Percentiles rank a stretch among this genome's conserved stretches.
phyloP scores from a whole-genome alignment of 2,888 invertebrate species.

The Diplazon laetatorius region DNA sequence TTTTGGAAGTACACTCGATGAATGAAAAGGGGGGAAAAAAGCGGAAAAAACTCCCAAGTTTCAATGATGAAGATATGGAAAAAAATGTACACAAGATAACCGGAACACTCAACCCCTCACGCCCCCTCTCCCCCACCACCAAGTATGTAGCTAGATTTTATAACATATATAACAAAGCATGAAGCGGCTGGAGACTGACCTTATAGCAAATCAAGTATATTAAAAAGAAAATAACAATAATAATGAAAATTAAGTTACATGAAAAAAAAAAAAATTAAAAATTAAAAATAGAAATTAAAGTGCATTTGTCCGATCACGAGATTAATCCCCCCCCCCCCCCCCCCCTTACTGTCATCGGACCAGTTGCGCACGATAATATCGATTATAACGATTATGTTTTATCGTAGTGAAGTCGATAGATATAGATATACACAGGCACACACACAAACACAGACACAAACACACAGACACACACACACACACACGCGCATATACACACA shows the following conservation, averaged over 20 bases:
- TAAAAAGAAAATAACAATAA: conserved; percentile 12
- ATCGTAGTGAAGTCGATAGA: conserved; percentile 57
- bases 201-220: conserved; percentile 40
- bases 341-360: conserved; percentile 26
- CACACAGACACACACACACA: too few species aligned
- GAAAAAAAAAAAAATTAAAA: conserved; percentile 24
- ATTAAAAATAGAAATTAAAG: conserved; percentile 25
- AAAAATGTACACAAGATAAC: conserved; percentile 60
- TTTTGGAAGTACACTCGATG: conserved; percentile 22
- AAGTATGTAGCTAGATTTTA: conserved; percentile 70
- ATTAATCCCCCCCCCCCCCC: conserved; percentile 42
- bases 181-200: conserved; percentile 70
- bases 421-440: too few species aligned
- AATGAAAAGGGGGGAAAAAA: not conserved
- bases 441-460: too few species aligned
- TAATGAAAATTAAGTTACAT: too few species aligned
- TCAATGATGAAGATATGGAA: conserved; percentile 36
- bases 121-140: too few species aligned
- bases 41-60: conserved; percentile 50
- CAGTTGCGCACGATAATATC: conserved; percentile 46
- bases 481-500: too few species aligned
- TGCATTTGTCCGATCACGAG: conserved; percentile 45
- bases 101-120: too few species aligned
- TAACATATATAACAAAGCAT: conserved; percentile 67
- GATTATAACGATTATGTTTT: conserved; percentile 60